Evolutionary conservation across 2,797 vertebrate species (phyloP).

Genomic region (Bothrops alternatus): DNA sequence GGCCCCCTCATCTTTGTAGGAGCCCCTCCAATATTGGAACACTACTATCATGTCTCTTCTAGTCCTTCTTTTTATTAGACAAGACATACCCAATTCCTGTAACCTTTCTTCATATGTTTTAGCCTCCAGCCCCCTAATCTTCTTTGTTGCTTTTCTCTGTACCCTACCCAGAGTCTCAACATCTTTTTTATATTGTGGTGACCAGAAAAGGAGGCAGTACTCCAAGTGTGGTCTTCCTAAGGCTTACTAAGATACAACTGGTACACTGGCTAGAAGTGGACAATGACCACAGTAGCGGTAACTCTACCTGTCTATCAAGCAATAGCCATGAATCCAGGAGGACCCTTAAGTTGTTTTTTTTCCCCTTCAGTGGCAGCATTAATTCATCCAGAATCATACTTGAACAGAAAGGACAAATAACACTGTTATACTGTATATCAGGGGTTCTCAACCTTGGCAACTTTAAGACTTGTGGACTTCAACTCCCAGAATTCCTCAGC

Average conservation of each 20-base stretch:
- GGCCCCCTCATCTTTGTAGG: neutral
- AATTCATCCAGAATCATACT: neutral
- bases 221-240: neutral
- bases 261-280: neutral
- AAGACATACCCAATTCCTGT: neutral
- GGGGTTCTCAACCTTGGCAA: too few species aligned
- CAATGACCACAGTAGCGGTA: neutral
- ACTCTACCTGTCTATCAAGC: neutral
- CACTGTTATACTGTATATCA: neutral
- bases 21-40: neutral
- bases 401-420: neutral
- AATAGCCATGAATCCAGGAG: neutral
- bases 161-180: neutral
- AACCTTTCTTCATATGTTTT: neutral
- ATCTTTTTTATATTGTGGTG: neutral
- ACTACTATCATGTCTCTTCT: neutral
- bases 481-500: too few species aligned
- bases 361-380: fast-evolving
- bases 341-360: neutral
- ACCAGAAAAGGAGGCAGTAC: neutral
- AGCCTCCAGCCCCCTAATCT: neutral
- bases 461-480: too few species aligned
- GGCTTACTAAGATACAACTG: neutral
- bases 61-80: neutral
- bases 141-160: neutral